These are phyloP conservation scores for Vireo altiloquus DNA, from an alignment of 2,113 vertebrate species.

Conservation along the genomic window DNA sequence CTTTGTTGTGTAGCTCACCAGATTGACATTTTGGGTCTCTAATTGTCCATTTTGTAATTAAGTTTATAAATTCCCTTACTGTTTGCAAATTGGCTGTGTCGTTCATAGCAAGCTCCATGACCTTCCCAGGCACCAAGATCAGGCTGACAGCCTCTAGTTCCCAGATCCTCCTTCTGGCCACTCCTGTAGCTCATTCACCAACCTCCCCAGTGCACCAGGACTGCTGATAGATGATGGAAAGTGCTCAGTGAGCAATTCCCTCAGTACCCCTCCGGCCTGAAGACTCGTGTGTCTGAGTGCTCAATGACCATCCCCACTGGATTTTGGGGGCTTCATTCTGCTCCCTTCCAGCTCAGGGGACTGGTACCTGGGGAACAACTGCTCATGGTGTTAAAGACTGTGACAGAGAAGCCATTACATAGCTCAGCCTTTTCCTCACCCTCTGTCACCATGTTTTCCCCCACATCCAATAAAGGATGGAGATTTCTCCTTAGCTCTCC, in stretches of 20 bases:
- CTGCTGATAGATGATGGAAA: not conserved
- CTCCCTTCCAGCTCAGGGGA: not conserved
- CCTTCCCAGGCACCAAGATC: not conserved
- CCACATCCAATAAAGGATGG: not conserved
- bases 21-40: too few relatives aligned
- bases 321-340: not conserved
- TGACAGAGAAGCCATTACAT: not conserved
- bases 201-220: not conserved
- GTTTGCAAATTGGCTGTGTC: too few relatives aligned
- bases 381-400: not conserved
- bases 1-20: too few relatives aligned
- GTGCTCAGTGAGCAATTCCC: not conserved
- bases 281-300: not conserved
- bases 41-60: too few relatives aligned
- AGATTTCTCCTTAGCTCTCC: not conserved
- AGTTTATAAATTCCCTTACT: too few relatives aligned
- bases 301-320: not conserved
- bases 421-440: not conserved
- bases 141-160: not conserved
- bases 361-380: not conserved
- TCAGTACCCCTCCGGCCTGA: not conserved
- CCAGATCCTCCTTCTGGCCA: not conserved
- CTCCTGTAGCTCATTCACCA: not conserved
- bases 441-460: not conserved
- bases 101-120: not conserved